Evolutionary conservation across 2,797 vertebrate genomes (phyloP), one percentile per base, ranked within the genome.

Genomic region (Gadopsis marmoratus): DNA sequence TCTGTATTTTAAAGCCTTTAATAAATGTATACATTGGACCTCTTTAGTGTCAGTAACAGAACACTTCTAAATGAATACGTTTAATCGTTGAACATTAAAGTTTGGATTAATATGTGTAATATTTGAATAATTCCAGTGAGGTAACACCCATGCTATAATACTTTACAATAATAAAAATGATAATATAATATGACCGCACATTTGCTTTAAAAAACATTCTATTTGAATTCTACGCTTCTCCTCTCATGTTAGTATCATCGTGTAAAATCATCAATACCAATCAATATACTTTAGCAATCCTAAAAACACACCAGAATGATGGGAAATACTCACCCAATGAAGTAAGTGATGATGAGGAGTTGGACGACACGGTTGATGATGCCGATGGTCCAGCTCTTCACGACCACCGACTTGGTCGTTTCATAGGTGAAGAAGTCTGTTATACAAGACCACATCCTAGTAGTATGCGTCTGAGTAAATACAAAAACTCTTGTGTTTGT

Each of bases 371-470:
- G 94, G 88, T 99, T 97, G 92, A 97, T 96, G 86, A 96, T 95
- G 59, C 97, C 97, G 10, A 98, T 96, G 73, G 96, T 96, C 96
- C 96, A 97, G 90, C 97, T 98, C 92, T 97, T 98, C 73, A 97
- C 97, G 13, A 98, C 96, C 90, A 98, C 97, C 0, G 97, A 97
- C 90, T 98, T 98, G 62, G 96, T 96, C 37, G 97, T 97, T 93
- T 98, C 97, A 39, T 97, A 97, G 66, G 96, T 97, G 89, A 98
- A 97, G 93, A 97, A 98, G 82, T 97, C 90, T 1, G 91, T 92
- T 9, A 97, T 45, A 54, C 91, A 97, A 1, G 92, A 88, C 91
- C 90, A 94, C 93, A 94, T 92, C 16, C 51, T 74, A 0, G 60
- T 48, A 13, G 53, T 60, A 0, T 47, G 48, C 12, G 59, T 50